Conservation (phyloP, 2,888 invertebrate species). For the Podotricha telesiphe region DNA sequence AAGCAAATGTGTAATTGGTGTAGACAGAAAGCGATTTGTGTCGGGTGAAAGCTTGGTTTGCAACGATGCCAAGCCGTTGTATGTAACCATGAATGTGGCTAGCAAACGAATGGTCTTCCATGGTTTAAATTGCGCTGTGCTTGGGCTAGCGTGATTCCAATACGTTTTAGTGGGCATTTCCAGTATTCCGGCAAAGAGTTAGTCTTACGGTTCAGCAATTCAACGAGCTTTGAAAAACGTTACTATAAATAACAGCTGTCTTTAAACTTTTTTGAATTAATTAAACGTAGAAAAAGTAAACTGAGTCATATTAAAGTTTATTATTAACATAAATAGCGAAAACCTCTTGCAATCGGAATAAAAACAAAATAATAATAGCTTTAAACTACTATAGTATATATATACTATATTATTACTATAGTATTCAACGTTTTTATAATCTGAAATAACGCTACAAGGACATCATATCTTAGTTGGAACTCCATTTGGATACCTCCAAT, state of each 20-base stretch:
- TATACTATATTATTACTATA: too few relatives aligned
- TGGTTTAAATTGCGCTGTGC: constrained; percentile 35
- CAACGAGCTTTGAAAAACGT: not conserved
- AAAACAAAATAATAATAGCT: too few relatives aligned
- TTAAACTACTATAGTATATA: too few relatives aligned
- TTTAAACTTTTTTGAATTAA: not conserved
- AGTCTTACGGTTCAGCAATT: not conserved
- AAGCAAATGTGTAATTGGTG: constrained; percentile 16
- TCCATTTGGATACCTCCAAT: too few relatives aligned
- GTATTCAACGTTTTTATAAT: too few relatives aligned
- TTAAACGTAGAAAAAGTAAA: too few relatives aligned
- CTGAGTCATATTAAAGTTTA: too few relatives aligned
- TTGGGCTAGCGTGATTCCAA: constrained; percentile 27
- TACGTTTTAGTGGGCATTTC: constrained; percentile 26
- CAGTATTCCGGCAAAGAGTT: constrained; percentile 12
- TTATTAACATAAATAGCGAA: too few relatives aligned
- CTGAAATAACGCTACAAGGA: too few relatives aligned
- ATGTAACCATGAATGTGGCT: constrained; percentile 19
- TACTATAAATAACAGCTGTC: not conserved
- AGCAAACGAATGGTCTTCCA: constrained; percentile 28
- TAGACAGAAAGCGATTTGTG: constrained; percentile 22
- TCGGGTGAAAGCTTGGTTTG: constrained; percentile 21
- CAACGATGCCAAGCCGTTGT: constrained; percentile 27
- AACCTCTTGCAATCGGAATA: too few relatives aligned
- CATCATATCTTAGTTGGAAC: too few relatives aligned